A percentile compares a stretch with the other conserved stretches of the same genome.
Conservation (phyloP, 2,888 invertebrate species). For the Drosophila austrosaltans region DNA sequence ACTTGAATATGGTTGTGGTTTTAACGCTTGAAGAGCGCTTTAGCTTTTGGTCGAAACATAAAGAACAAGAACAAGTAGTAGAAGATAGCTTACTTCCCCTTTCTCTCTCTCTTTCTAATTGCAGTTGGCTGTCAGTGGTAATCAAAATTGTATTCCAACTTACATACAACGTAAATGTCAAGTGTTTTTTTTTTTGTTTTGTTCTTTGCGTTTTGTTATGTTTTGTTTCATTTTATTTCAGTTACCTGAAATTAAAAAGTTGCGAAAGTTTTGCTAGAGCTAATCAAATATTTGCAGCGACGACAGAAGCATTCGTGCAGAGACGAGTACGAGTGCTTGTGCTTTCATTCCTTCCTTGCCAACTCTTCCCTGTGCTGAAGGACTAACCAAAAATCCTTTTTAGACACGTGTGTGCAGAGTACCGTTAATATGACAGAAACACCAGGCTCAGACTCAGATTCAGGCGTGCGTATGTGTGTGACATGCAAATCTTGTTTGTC, state of each 20-base stretch:
- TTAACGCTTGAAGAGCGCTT: constrained; percentile 54
- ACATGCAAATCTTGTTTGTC: constrained; percentile 76
- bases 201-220: not conserved
- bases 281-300: constrained; percentile 76
- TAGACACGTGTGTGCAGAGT: constrained; percentile 78
- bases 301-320: constrained; percentile 13
- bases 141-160: constrained; percentile 9
- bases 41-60: constrained; percentile 23
- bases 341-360: not conserved
- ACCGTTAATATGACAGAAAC: constrained; percentile 79
- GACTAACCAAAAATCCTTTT: constrained; percentile 70
- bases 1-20: constrained; percentile 51
- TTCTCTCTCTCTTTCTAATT: not conserved
- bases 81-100: not conserved
- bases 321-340: constrained; percentile 4
- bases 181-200: not conserved
- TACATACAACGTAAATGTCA: constrained; percentile 23
- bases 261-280: constrained; percentile 62
- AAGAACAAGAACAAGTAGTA: constrained; percentile 5
- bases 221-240: not conserved
- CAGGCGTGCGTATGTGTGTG: constrained; percentile 62
- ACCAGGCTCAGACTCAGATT: constrained; percentile 57
- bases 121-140: constrained; percentile 12
- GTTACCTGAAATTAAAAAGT: constrained; percentile 59
- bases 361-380: constrained; percentile 38